A percentile compares a stretch with the other conserved stretches of the same genome.
phyloP scores from a whole-genome alignment of 2,888 invertebrate genomes.

The Troilus luridus region DNA sequence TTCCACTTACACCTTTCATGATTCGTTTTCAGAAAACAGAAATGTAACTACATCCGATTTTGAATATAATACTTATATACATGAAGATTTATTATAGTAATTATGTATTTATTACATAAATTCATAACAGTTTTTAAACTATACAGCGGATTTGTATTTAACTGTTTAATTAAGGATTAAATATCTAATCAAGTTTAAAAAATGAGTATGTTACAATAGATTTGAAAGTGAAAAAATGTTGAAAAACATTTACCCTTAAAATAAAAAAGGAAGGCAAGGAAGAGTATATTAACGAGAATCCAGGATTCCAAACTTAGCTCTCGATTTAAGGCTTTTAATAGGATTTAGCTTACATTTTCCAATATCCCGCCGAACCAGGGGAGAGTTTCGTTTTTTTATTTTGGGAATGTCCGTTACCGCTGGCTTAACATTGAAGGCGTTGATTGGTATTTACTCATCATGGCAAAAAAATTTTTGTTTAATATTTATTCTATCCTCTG shows the following conservation, averaged over 20 bases:
- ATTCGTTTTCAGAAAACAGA: no score
- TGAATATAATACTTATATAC: no score
- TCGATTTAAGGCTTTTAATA: neutral
- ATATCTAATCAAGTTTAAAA: neutral
- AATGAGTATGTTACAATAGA: neutral
- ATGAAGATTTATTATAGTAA: no score
- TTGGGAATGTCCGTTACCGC: neutral
- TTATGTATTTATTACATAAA: no score
- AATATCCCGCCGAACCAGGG: neutral
- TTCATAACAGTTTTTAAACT: no score
- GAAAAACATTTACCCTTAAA: neutral
- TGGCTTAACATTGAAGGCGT: neutral
- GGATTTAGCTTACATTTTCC: neutral
- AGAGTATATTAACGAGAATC: neutral
- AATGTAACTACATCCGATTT: no score
- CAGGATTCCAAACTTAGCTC: neutral
- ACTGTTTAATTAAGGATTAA: neutral
- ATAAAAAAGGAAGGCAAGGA: neutral
- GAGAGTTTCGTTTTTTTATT: neutral
- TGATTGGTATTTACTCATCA: neutral
- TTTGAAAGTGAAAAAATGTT: neutral
- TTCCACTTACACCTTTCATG: no score
- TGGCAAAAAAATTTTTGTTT: neutral
- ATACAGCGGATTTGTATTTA: no score
- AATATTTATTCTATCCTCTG: neutral